Evolutionary conservation across 2,113 vertebrate genomes (phyloP).

Genomic region (Pyxicephalus adspersus): DNA sequence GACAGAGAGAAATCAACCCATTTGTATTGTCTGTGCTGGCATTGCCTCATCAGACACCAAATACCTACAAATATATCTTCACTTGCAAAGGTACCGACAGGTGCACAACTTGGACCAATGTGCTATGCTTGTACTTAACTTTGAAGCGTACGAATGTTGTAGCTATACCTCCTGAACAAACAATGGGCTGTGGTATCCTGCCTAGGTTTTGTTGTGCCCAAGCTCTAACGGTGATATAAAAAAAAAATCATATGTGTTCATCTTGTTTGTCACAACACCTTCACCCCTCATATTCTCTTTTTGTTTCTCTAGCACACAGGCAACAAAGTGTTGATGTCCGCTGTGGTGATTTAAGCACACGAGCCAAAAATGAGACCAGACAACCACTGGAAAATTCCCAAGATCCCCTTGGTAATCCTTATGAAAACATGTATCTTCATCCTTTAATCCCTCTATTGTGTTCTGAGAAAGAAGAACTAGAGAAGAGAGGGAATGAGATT

Average conservation of each 20-base stretch:
- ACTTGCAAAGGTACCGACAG: no score
- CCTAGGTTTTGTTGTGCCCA: no score
- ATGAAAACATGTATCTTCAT: conserved; percentile 66
- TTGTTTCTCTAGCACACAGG: conserved; percentile 74
- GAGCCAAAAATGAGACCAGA: conserved; percentile 67
- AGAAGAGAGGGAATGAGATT: conserved; percentile 67
- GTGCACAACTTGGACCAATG: no score
- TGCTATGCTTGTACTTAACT: no score
- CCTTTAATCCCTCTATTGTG: conserved; percentile 65
- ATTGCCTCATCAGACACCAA: no score
- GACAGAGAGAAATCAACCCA: no score
- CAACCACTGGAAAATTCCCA: conserved; percentile 54
- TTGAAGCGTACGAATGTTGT: no score
- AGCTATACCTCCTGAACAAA: no score
- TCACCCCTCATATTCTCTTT: conserved; percentile 48
- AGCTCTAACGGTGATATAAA: no score
- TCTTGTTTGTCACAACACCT: background rate
- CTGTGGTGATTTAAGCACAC: conserved; percentile 62
- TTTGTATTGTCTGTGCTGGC: no score
- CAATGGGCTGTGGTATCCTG: no score
- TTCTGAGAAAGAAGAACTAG: conserved; percentile 67
- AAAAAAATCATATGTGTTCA: background rate
- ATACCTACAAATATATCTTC: no score
- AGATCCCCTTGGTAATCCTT: conserved; percentile 72
- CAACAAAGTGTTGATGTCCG: conserved; percentile 68